Evolutionary conservation across 1,140 invertebrate species (phyloP), one percentile per base, ranked within the genome.

Genomic region (Drosophila navojoa): DNA sequence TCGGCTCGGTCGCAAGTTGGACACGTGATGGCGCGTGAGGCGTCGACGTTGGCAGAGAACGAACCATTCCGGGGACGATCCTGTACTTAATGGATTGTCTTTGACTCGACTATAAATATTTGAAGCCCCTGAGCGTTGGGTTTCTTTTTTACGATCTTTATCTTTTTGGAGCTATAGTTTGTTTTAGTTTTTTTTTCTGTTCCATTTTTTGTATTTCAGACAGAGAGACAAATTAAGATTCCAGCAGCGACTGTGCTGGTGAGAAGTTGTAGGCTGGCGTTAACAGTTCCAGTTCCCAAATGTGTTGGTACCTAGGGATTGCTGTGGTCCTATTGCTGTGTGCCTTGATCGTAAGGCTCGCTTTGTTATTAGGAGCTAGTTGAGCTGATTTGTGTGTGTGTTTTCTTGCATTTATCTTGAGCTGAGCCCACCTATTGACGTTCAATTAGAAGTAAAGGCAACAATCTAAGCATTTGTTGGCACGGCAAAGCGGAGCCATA

Each of bases 1-100:
- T 67, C 61, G 71, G 54, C 63, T 69, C 64, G 58, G 67, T 69
- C 74, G 71, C 70, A 71, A 64, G 64, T 82, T 79, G 80, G 76
- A 82, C 80, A 76, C 80, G 80, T 87, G 79, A 82, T 81, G 79
- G 81, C 81, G 78, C 82, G 82, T 86, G 82, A 86, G 76, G 67
- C 68, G 61, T 63, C 67, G 70, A 77, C 44, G 47, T 22, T 38
- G 35, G 29, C 59, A 61, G 66, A 67, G 77, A 80, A 71, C 45
- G 38, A 38, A 71, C 45, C 32, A 32, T 66, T 61, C 58, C 54
- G 13, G 66, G 15, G 45, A 70, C 72, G 38, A 60, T 22, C 76
- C 61, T 64, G 59, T 76, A 72, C 76, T 76, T 84, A 79, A 82
- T 79, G 72, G 76, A 76, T 84, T 84, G 81, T 62, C 81, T 66